Evolutionary conservation across 2,888 invertebrate genomes (phyloP), one percentile per base, ranked within the genome.

Genomic region (Nemurella pictetii): DNA sequence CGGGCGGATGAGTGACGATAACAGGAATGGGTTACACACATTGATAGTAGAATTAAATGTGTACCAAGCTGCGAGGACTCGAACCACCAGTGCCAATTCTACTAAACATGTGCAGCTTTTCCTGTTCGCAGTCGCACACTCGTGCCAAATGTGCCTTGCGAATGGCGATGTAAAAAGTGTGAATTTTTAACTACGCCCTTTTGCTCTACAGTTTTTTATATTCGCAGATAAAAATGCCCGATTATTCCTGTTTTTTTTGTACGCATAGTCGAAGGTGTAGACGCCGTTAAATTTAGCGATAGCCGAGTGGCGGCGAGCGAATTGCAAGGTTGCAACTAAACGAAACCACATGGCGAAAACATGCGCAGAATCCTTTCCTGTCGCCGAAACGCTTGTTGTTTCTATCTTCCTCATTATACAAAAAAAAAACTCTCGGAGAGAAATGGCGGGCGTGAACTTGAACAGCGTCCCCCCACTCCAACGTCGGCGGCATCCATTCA

Each of bases 1-100:
- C 15, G 15, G 1, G 1, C 5, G 55, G 55, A 30, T 29, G 78
- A 78, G 29, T 29, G 78, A 26, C 4, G 77, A 78, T 78, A 78
- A 78, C 78, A 29, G 29, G 29, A 30, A 30, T 78, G 78, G 78
- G 78, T 29, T 78, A 78, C 78, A 29, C 78, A 30, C 78, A 29
- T 78, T n/a, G 55, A 55, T 55, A 55, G 55, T 55, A 12, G 4
- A 7, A 35, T 35, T 35, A 35, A 7, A 12, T 35, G 35, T 35
- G 55, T 12, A 15, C 20, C 55, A 20, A 20, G 55, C 1, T 15
- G n/a, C n/a, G 55, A 15, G 55, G 4, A 32, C 32, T 20, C 55
- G 20, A 55, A 12, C 55, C 9, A 55, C 9, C 20, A 12, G 55
- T 55, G 55, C 5, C 55, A 55, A 55, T 55, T 55, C 9, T n/a